Conservation (phyloP, 2,797 vertebrate species). For the Gephyroberyx darwinii region DNA sequence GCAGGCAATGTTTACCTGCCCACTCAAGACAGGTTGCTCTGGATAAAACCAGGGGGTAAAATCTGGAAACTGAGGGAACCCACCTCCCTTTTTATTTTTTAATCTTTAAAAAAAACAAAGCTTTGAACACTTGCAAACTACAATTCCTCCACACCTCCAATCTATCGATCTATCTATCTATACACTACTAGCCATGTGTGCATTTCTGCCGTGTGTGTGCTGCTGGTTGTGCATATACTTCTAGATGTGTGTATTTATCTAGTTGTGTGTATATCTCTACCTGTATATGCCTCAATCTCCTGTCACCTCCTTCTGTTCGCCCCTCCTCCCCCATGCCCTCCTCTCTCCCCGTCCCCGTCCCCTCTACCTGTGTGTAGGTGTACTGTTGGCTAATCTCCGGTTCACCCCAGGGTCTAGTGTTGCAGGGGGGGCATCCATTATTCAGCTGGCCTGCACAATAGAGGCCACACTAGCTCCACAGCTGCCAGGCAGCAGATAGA, state of each 20-base stretch:
- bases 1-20: not conserved
- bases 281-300: not conserved
- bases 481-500: slow-evolving; percentile 78
- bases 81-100: no score
- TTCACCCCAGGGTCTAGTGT: slow-evolving; percentile 78
- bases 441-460: slow-evolving; percentile 81
- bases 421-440: slow-evolving; percentile 82
- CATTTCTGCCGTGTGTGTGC: no score
- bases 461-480: slow-evolving; percentile 73
- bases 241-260: no score
- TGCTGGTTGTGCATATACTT: no score
- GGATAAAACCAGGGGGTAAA: no score
- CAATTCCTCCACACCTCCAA: no score
- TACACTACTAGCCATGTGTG: no score
- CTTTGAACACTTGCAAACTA: no score
- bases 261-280: slow-evolving; percentile 2
- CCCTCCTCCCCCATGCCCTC: not conserved
- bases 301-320: not conserved
- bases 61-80: no score
- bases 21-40: no score
- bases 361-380: slow-evolving; percentile 59
- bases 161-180: no score
- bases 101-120: no score
- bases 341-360: slow-evolving; percentile 47
- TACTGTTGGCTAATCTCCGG: slow-evolving; percentile 68